Base-by-base conservation (phyloP, 1,140 invertebrate genomes). In the Heliconius eleuchia region DNA sequence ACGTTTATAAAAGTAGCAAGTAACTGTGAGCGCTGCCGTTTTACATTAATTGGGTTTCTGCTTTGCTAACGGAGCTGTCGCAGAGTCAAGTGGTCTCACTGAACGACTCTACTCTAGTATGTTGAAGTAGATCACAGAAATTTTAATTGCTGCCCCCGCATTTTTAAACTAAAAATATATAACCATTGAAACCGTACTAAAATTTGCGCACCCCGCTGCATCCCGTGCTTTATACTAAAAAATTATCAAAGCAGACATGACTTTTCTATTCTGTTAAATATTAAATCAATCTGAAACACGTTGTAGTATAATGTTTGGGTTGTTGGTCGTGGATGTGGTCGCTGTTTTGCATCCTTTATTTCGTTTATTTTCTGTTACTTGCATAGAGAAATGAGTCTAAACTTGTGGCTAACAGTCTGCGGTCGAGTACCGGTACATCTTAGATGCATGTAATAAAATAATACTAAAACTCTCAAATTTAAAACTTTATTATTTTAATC, bases 31-130 rank as follows among this genome's bases (percentile, higher is more conserved):
- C 72, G 83, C 78, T 74, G 80, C 77, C 80, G 80, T 89, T 89
- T 90, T 85, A 85, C 81, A 87, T 89, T 87, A 90, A 91, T 90
- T 87, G 84, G 82, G 85, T 89, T 87, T 85, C 82, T 87, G 83
- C 80, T 86, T 86, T 84, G 79, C 81, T 85, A 86, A 84, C 82
- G 84, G 73, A 80, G 75, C 71, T 73, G 83, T 84, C 80, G 82
- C 85, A 79, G 71, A 82, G 77, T 82, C 78, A 79, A 82, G 84
- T 84, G 83, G 85, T 81, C 80, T 80, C 79, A 82, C 82, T 74
- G 72, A 75, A 77, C 78, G 80, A 84, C 85, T 91, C 91, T 91
- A 90, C 85, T 91, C 91, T 90, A 90, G 87, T 84, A 84, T 83
- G 82, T 85, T 90, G 82, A 90, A 90, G 88, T 88, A 86, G 85